A percentile compares a stretch with the other conserved stretches of the same genome.
phyloP scores from a whole-genome alignment of 2,888 invertebrate species.

The Mimachlamys varia region DNA sequence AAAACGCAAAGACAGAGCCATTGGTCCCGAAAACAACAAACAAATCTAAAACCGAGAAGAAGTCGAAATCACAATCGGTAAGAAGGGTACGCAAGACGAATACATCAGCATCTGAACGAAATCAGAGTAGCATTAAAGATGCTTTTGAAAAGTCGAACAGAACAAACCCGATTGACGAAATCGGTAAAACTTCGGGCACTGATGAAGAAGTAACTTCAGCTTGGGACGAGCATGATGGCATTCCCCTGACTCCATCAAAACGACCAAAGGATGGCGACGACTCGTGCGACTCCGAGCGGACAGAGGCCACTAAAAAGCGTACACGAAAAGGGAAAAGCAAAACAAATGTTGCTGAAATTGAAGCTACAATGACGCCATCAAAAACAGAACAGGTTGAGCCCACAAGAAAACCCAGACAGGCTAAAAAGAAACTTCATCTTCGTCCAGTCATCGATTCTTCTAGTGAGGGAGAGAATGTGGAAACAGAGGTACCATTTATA shows the following conservation, averaged over 20 bases:
- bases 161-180: not conserved
- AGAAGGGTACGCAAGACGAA: constrained; percentile 54
- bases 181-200: constrained; percentile 5
- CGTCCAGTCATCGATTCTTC: constrained; percentile 1
- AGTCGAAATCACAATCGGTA: constrained; percentile 46
- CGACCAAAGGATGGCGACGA: constrained; percentile 37
- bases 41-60: constrained; percentile 49
- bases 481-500: constrained; percentile 32
- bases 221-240: constrained; percentile 69
- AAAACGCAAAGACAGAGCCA: constrained; percentile 37
- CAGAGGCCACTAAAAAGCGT: constrained; percentile 43
- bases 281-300: constrained; percentile 38
- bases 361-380: constrained; percentile 29
- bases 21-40: constrained; percentile 34
- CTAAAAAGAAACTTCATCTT: constrained; percentile 58
- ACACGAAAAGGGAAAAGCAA: constrained; percentile 42
- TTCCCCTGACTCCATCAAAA: constrained; percentile 54
- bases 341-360: not conserved
- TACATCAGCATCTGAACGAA: constrained; percentile 2
- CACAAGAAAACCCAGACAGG: constrained; percentile 41
- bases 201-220: constrained; percentile 64
- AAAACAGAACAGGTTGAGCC: constrained; percentile 40
- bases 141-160: constrained; percentile 34
- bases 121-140: constrained; percentile 46
- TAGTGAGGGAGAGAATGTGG: constrained; percentile 43